A percentile compares a stretch with the other conserved stretches of the same genome.
phyloP scores from a whole-genome alignment of 2,797 vertebrate genomes.

The Apogon hyalosoma region DNA sequence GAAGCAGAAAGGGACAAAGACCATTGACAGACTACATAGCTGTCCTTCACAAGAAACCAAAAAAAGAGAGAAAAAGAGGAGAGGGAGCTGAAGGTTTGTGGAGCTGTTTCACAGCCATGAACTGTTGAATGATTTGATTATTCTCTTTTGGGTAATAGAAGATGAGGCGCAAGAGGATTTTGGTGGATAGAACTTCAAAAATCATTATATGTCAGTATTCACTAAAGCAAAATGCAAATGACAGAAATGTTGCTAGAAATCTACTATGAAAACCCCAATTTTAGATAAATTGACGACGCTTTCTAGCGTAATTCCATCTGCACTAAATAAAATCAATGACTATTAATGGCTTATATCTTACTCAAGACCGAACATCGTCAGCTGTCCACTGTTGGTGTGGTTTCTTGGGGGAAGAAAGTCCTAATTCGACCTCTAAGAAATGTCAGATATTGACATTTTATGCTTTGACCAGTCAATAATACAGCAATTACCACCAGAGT shows the following conservation, averaged over 20 bases:
- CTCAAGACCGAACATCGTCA: slow-evolving; percentile 24
- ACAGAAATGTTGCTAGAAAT: too few relatives aligned
- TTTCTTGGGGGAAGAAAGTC: slow-evolving; percentile 37
- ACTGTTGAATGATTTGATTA: neutral
- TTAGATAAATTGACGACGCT: neutral
- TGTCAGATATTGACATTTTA: slow-evolving; percentile 68
- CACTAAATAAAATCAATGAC: slow-evolving; percentile 35
- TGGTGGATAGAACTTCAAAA: too few relatives aligned
- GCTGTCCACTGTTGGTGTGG: neutral
- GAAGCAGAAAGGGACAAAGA: slow-evolving; percentile 33
- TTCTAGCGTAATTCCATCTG: neutral
- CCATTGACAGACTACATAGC: slow-evolving; percentile 33
- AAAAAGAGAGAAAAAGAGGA: slow-evolving; percentile 2
- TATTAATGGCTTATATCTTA: slow-evolving; percentile 40
- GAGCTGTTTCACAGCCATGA: slow-evolving; percentile 1
- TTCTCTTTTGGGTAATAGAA: neutral
- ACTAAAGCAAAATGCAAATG: too few relatives aligned
- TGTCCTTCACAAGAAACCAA: slow-evolving; percentile 29
- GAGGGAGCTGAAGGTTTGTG: slow-evolving; percentile 5
- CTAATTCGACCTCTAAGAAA: slow-evolving; percentile 59
- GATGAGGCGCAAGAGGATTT: neutral
- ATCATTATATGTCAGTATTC: too few relatives aligned
- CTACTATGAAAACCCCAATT: neutral
- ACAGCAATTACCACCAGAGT: neutral
- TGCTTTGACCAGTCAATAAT: slow-evolving; percentile 17